Base-by-base conservation (phyloP, 2,797 vertebrate genomes). In the Scleropages formosus region DNA sequence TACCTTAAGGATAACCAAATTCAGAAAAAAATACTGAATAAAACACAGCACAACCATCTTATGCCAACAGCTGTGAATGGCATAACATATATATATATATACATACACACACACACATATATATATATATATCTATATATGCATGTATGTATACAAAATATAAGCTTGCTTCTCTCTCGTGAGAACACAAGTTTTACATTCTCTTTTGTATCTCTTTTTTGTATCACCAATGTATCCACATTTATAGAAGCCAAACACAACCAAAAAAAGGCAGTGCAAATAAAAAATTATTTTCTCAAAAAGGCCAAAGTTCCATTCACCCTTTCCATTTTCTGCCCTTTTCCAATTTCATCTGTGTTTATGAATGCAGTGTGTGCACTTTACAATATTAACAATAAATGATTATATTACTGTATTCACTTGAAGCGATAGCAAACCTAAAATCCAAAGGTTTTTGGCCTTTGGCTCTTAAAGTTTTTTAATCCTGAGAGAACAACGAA, bases 111-210 rank as follows among this genome's bases (percentile, higher is more conserved):
- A n/a, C n/a, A n/a, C n/a, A n/a, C n/a, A n/a, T n/a, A n/a, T n/a
- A n/a, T n/a, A n/a, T n/a, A n/a, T n/a, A n/a, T n/a, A n/a, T n/a
- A n/a, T n/a, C n/a, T n/a, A n/a, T n/a, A n/a, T n/a, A n/a, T n/a
- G n/a, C n/a, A n/a, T n/a, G n/a, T n/a, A n/a, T n/a, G n/a, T n/a
- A n/a, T n/a, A n/a, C n/a, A n/a, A n/a, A 58, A n/a, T 58, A 58
- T 53, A 58, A 58, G 53, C 53, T 77, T 74, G 80, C 78, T 73
- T 72, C 77, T 80, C 74, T 78, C 53, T 70, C 76, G 67, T 39
- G 77, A 79, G 62, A 77, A 80, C 77, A 84, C 80, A 78, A 83
- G 59, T 10, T 18, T 56, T 64, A 15, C 39, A 31, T 51, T 15
- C 49, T 16, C 20, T 1, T 49, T 10, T 18, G 11, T 51, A 47